Conservation (phyloP, 1,140 invertebrate species). For the Drosophila nigromelanica region DNA sequence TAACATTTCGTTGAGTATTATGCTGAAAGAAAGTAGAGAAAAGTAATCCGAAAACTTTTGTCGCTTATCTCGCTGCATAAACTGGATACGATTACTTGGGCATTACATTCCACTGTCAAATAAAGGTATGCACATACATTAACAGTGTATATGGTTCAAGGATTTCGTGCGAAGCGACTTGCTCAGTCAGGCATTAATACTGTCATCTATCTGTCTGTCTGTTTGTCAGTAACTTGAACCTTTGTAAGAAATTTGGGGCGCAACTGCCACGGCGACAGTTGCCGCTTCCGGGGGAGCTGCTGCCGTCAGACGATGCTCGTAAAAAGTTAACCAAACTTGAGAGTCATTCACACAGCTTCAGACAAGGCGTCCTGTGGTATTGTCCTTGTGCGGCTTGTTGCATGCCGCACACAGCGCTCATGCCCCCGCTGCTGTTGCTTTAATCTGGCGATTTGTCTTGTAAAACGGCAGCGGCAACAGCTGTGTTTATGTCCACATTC, state of each 20-base stretch:
- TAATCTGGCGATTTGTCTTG: slow-evolving; percentile 58
- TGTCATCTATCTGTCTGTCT: background rate
- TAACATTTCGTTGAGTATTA: too few relatives aligned
- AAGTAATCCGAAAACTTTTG: too few relatives aligned
- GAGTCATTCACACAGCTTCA: slow-evolving; percentile 22
- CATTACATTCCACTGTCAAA: too few relatives aligned
- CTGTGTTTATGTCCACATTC: slow-evolving; percentile 52
- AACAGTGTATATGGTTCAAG: background rate
- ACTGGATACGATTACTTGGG: too few relatives aligned
- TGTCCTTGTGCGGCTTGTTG: slow-evolving; percentile 9
- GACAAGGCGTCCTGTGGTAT: background rate
- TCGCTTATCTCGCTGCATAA: too few relatives aligned
- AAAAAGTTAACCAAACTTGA: slow-evolving; percentile 42
- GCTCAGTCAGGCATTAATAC: too few relatives aligned
- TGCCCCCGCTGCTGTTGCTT: slow-evolving; percentile 5
- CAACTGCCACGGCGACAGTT: too few relatives aligned
- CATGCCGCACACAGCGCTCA: background rate
- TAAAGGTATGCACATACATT: background rate
- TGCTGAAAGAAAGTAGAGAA: too few relatives aligned
- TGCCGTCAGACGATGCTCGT: slow-evolving; percentile 6
- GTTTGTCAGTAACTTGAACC: slow-evolving; percentile 1
- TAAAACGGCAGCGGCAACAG: slow-evolving; percentile 41
- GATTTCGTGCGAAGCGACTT: background rate
- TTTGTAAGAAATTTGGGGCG: background rate
- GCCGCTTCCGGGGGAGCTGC: too few relatives aligned